A percentile compares a stretch with the other conserved stretches of the same genome.
These are phyloP conservation scores for Lepetodrilus schrolli DNA, from an alignment of 2,888 invertebrate genomes.

Conservation along the genomic window DNA sequence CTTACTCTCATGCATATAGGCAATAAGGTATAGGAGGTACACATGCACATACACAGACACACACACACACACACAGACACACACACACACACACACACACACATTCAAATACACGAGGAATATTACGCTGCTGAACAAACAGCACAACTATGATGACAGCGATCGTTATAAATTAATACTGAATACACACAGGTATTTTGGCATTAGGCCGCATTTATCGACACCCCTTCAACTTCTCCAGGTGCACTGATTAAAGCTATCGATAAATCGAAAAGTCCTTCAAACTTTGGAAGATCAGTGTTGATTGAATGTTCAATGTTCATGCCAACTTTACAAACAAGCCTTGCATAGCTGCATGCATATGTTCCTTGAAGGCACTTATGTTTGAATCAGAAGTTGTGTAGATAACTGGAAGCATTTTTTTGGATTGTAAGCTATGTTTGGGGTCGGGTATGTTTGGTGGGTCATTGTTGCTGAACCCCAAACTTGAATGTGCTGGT, in stretches of 20 bases:
- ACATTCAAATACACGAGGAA: background rate
- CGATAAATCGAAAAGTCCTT: background rate
- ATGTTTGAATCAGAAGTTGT: too few species aligned
- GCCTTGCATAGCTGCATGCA: too few species aligned
- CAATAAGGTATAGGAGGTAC: background rate
- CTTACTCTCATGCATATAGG: background rate
- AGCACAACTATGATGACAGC: background rate
- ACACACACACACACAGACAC: background rate
- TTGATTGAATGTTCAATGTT: background rate
- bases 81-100: background rate
- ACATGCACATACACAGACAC: background rate
- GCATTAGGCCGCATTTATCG: slow-evolving; percentile 11
- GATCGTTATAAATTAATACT: slow-evolving; percentile 29
- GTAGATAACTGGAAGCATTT: too few species aligned
- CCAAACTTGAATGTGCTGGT: too few species aligned
- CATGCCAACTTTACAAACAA: background rate
- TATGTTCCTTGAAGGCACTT: too few species aligned
- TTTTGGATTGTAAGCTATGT: too few species aligned
- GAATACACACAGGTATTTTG: slow-evolving; percentile 1
- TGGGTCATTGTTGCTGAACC: too few species aligned
- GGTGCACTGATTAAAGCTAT: slow-evolving; percentile 9
- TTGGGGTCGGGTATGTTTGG: too few species aligned
- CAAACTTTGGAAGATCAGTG: background rate
- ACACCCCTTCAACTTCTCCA: background rate
- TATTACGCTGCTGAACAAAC: background rate